A percentile compares a stretch with the other conserved stretches of the same genome.
Conservation (phyloP, 2,797 vertebrate genomes). For the Typhlichthys subterraneus region DNA sequence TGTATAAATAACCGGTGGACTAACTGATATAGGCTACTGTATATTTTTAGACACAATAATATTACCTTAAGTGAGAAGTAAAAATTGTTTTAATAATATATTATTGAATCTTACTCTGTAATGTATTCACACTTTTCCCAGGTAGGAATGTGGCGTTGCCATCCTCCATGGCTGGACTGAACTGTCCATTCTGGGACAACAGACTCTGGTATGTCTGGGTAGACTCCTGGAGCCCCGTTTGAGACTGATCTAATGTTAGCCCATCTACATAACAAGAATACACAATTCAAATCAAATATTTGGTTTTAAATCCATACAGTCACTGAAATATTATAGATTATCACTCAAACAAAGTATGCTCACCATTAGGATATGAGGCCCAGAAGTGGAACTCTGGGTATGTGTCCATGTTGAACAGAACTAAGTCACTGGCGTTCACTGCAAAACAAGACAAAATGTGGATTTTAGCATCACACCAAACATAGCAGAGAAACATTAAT, state of each 20-base stretch:
- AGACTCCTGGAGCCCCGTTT: conserved; percentile 69
- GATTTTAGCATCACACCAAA: neutral
- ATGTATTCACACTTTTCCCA: conserved; percentile 39
- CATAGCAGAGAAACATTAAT: neutral
- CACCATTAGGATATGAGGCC: conserved; percentile 75
- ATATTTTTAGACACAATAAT: too few relatives aligned
- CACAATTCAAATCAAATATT: neutral
- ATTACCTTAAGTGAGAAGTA: neutral
- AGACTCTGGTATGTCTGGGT: conserved; percentile 75
- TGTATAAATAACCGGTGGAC: too few relatives aligned
- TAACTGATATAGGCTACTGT: too few relatives aligned
- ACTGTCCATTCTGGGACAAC: conserved; percentile 64
- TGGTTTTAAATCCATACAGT: neutral
- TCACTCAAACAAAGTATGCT: conserved; percentile 20
- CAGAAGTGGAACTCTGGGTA: conserved; percentile 79
- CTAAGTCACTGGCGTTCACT: conserved; percentile 57
- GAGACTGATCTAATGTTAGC: conserved; percentile 59
- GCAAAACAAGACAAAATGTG: conserved; percentile 1
- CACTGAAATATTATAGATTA: neutral
- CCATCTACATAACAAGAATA: conserved; percentile 47
- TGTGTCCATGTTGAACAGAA: conserved; percentile 74
- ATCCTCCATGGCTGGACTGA: conserved; percentile 64
- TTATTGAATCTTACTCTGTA: conserved; percentile 41
- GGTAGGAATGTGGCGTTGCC: conserved; percentile 64
- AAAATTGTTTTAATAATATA: neutral